Evolutionary conservation across 2,113 vertebrate species (phyloP).

Genomic region (Dicrurus megarhynchus): DNA sequence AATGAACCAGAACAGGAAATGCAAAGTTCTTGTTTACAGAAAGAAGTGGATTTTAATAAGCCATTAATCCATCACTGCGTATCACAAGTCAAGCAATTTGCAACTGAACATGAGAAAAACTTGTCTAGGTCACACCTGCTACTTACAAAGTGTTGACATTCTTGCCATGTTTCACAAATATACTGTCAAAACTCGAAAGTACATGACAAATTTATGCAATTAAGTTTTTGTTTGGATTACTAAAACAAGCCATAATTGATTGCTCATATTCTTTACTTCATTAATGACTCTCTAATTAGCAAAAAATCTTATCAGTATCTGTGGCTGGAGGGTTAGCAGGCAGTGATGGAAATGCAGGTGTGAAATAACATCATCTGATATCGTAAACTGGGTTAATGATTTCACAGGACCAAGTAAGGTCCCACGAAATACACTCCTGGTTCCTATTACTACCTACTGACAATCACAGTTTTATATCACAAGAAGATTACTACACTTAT

Average conservation of each 20-base stretch:
- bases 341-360: slow-evolving; percentile 66
- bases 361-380: no score
- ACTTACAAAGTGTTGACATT: slow-evolving; percentile 14
- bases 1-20: background rate
- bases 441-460: slow-evolving; percentile 66
- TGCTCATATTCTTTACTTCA: slow-evolving; percentile 68
- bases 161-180: slow-evolving; percentile 46
- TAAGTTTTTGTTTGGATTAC: slow-evolving; percentile 61
- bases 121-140: slow-evolving; percentile 28
- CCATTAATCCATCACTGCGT: background rate
- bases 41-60: slow-evolving; percentile 31
- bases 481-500: slow-evolving; percentile 73
- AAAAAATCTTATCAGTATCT: slow-evolving; percentile 65
- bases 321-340: slow-evolving; percentile 64
- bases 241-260: slow-evolving; percentile 61
- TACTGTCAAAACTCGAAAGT: slow-evolving; percentile 44
- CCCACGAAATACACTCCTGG: slow-evolving; percentile 58
- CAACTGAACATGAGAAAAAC: background rate
- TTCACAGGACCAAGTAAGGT: slow-evolving; percentile 60
- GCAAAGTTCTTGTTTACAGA: background rate
- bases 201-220: slow-evolving; percentile 48
- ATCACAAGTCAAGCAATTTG: slow-evolving; percentile 16
- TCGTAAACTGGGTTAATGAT: no score
- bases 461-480: slow-evolving; percentile 65
- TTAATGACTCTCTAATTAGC: slow-evolving; percentile 72